Base-by-base conservation (phyloP, 2,888 invertebrate genomes). In the Pseudolycoriella hygida region DNA sequence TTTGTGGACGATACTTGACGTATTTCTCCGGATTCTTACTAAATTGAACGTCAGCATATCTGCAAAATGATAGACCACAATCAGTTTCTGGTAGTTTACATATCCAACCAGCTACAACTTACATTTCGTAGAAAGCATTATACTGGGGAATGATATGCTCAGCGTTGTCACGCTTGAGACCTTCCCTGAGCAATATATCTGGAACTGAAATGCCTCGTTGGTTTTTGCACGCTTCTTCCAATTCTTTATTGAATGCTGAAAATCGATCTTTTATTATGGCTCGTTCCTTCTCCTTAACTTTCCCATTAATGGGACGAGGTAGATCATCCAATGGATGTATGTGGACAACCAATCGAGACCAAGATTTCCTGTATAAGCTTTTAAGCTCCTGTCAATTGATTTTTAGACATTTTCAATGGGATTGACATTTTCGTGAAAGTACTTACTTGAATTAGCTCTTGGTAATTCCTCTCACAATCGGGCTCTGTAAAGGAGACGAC, bases 21-120 rank as follows among this genome's bases (percentile, higher is more conserved):
- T 96, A 94, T 64, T 96, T 96, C 50, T 87, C 86, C 0, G 80
- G 80, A 69, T 93, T 90, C 67, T 93, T 94, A 17, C 90, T 85
- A 64, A 96, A 96, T 46, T 82, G 77, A 40, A 85, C 70, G 38
- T 70, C 63, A 2, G 79, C 73, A 65, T 77, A 82, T 58, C 80
- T 81, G 53, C 43, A 66, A 62, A 49, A 18, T 49, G 45, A 53
- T 51, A 46, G 45, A 47, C 45, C 18, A 47, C 44, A 44, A 40
- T 14, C 15, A 34, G 25, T 41, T 20, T 12, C 5, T 17, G 15
- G n/a, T 18, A 18, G n/a, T 25, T 19, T n/a, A n/a, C n/a, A n/a
- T n/a, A n/a, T n/a, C n/a, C n/a, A n/a, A n/a, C n/a, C n/a, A n/a
- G n/a, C 5, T 25, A 25, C 4, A 25, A 6, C 69, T 66, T 66